These are phyloP conservation scores for Clusia tigrina DNA, from an alignment of 2,888 invertebrate species.

Conservation along the genomic window DNA sequence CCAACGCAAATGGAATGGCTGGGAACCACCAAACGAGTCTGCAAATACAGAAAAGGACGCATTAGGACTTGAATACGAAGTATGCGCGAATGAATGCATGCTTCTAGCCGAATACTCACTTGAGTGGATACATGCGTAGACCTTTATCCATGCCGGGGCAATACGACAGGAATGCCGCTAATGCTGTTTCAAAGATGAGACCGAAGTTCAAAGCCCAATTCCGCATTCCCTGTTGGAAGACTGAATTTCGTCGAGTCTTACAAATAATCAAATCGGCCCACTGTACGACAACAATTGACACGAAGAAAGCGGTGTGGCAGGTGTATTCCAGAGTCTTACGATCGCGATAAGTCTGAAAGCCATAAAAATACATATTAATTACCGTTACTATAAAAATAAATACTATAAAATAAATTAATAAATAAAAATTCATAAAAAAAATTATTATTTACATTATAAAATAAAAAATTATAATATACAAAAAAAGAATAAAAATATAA, in stretches of 20 bases:
- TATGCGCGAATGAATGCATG: background rate
- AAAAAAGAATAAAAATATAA: background rate
- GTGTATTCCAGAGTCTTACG: slow-evolving; percentile 96
- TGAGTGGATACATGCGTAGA: slow-evolving; percentile 95
- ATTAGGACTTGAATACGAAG: slow-evolving; percentile 36
- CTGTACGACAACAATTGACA: slow-evolving; percentile 96
- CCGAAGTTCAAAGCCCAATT: slow-evolving; percentile 98
- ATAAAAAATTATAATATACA: slow-evolving; percentile 2
- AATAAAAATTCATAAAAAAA: slow-evolving; percentile 12
- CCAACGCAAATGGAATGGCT: slow-evolving; percentile 95
- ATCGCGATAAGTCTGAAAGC: slow-evolving; percentile 87
- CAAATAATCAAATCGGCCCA: slow-evolving; percentile 99
- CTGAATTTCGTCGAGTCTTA: slow-evolving; percentile 96
- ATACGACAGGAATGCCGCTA: slow-evolving; percentile 96
- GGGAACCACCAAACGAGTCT: slow-evolving; percentile 99
- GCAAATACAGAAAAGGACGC: slow-evolving; percentile 47
- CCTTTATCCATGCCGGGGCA: slow-evolving; percentile 98
- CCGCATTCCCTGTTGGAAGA: slow-evolving; percentile 97
- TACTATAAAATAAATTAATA: slow-evolving; percentile 15
- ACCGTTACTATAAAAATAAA: slow-evolving; percentile 34
- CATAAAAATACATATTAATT: background rate
- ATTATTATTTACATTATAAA: slow-evolving; percentile 8
- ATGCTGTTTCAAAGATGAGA: slow-evolving; percentile 90
- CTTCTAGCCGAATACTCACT: slow-evolving; percentile 70
- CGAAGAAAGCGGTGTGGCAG: slow-evolving; percentile 98